Percentiles rank a stretch among this genome's conserved stretches.
Conservation (phyloP, 2,113 vertebrate species). For the Ranitomeya variabilis region DNA sequence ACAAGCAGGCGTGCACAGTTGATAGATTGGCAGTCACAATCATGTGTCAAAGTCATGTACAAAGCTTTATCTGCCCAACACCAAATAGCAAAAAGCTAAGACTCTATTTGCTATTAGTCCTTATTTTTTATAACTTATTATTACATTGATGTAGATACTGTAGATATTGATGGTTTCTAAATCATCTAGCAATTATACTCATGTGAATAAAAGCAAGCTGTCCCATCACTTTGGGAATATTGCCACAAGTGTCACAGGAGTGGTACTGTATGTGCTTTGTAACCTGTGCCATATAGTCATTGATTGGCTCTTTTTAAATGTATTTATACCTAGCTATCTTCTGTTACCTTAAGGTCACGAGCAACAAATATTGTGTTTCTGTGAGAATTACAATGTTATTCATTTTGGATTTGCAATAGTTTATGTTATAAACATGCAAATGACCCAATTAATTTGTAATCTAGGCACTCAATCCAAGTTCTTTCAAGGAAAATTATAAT, state of each 20-base stretch:
- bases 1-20: no score
- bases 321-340: background rate
- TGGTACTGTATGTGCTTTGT: background rate
- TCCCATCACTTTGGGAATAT: background rate
- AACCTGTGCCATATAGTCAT: background rate
- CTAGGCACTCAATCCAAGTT: conserved; percentile 53
- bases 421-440: conserved; percentile 54
- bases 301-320: background rate
- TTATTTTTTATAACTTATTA: no score
- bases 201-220: background rate
- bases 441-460: conserved; percentile 58
- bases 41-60: no score
- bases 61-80: no score
- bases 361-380: conserved; percentile 42
- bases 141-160: no score
- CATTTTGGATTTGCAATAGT: conserved; percentile 29
- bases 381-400: conserved; percentile 31
- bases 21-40: no score
- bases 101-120: no score
- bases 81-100: no score
- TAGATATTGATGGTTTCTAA: no score
- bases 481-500: conserved; percentile 58
- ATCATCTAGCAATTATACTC: no score
- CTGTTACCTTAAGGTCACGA: background rate
- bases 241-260: background rate